Evolutionary conservation across 2,797 vertebrate genomes (phyloP).

Genomic region (Salmo trutta): DNA sequence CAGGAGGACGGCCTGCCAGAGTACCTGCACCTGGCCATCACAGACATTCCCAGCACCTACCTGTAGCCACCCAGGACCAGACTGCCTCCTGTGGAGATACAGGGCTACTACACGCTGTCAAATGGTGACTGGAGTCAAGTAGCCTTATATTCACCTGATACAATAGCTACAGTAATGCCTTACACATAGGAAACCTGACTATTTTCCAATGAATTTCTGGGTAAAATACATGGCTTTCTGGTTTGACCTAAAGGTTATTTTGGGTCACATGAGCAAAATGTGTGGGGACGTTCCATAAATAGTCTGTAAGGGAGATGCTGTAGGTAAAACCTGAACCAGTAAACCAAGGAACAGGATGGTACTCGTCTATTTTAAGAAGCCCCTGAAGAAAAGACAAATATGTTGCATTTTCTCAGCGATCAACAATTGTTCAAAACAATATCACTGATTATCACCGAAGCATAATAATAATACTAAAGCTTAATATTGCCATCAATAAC

Average conservation of each 20-base stretch:
- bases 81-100: neutral
- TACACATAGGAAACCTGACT: neutral
- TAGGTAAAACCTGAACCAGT: neutral
- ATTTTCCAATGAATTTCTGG: neutral
- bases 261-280: neutral
- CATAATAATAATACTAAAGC: neutral
- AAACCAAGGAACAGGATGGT: neutral
- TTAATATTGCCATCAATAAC: no score
- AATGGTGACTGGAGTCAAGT: neutral
- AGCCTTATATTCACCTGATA: neutral
- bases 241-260: neutral
- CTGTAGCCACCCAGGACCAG: slow-evolving; percentile 30
- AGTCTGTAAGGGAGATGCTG: neutral
- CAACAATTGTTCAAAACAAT: neutral
- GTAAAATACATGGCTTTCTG: neutral
- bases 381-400: neutral
- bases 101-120: neutral
- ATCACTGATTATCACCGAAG: neutral
- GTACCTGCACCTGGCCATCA: slow-evolving; percentile 88
- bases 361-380: neutral
- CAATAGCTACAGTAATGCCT: neutral
- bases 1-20: slow-evolving; percentile 79
- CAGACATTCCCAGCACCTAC: slow-evolving; percentile 73
- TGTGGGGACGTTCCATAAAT: neutral
- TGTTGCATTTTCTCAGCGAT: neutral